A percentile compares a stretch with the other conserved stretches of the same genome.
Evolutionary conservation across 1,140 invertebrate species (phyloP).

Genomic region (Anoplolepis gracilipes): DNA sequence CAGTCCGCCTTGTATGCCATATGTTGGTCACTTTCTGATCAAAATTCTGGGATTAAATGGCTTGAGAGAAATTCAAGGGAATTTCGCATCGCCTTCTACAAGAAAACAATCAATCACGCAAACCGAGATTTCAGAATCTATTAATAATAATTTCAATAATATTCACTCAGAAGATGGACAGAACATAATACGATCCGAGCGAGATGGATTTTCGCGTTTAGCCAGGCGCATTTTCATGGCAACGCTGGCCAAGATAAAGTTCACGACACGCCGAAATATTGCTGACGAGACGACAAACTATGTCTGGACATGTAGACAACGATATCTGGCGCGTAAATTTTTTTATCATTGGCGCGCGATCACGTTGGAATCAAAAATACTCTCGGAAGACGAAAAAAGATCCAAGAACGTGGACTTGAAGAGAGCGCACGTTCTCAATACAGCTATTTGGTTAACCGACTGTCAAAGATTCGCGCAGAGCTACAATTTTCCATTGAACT

Average conservation of each 20-base stretch:
- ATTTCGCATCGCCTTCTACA: not conserved
- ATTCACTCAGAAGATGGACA: not conserved
- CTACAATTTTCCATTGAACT: constrained; percentile 82
- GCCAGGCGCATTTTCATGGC: constrained; percentile 63
- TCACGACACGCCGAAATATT: constrained; percentile 6
- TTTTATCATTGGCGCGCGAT: constrained; percentile 71
- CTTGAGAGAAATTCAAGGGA: not conserved
- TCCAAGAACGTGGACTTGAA: constrained; percentile 76
- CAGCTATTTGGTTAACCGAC: constrained; percentile 77
- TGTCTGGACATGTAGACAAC: constrained; percentile 55
- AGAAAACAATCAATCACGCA: not conserved
- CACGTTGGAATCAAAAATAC: constrained; percentile 70
- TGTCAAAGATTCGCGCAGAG: constrained; percentile 81
- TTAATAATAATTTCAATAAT: not conserved
- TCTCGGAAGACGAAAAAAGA: constrained; percentile 73
- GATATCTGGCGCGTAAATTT: constrained; percentile 67
- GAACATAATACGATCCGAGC: not conserved
- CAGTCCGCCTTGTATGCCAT: constrained; percentile 83
- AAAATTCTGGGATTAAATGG: constrained; percentile 79
- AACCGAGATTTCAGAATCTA: not conserved
- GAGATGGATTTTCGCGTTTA: constrained; percentile 7
- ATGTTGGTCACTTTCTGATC: constrained; percentile 84
- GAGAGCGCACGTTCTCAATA: constrained; percentile 73
- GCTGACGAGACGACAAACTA: not conserved
- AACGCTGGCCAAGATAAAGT: constrained; percentile 55